Evolutionary conservation across 2,113 vertebrate species (phyloP), one percentile per base, ranked within the genome.

Genomic region (Chaetodon trifascialis): DNA sequence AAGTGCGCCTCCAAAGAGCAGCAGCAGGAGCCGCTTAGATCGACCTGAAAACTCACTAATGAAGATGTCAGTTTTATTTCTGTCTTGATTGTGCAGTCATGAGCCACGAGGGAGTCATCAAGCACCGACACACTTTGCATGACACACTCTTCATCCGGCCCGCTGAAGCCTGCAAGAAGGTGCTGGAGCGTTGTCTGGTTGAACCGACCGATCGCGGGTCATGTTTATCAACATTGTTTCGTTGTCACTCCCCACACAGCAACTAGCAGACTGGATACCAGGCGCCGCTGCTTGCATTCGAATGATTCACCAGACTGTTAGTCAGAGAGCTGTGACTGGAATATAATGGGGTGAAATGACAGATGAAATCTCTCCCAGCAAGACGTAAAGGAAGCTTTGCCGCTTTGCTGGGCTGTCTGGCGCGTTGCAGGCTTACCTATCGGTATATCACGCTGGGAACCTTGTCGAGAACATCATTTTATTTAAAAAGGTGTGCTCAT

Each of bases 281-380:
- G 83, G 52, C 66, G 23, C 54, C 40, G 21, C 73, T 17, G 62
- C 60, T 66, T 55, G 78, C 82, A 76, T 89, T 83, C 68, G 85
- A 70, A 85, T 92, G 80, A 88, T 70, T 84, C 78, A 76, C 44
- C 84, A 64, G 79, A 77, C 49, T 80, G 76, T 82, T 85, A 76
- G 80, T 76, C 80, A 55, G 72, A 80, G 76, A 72, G 64, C 73
- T 75, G 75, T 76, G 85, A 89, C 82, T 54, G 75, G 79, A 90
- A 90, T 89, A 81, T 73, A 86, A 86, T 76, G 68, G 54, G 73
- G 51, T 36, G 65, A 79, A 87, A 85, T 89, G 77, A 88, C 70
- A 82, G 75, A 77, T 73, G 67, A 83, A 88, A 82, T 86, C 74
- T 73, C 80, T 76, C 67, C 71, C 65, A 85, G 87, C 64, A 42